Percentiles rank a stretch among this genome's conserved stretches.
Conservation (phyloP, 2,113 vertebrate genomes). For the Chiloscyllium plagiosum region DNA sequence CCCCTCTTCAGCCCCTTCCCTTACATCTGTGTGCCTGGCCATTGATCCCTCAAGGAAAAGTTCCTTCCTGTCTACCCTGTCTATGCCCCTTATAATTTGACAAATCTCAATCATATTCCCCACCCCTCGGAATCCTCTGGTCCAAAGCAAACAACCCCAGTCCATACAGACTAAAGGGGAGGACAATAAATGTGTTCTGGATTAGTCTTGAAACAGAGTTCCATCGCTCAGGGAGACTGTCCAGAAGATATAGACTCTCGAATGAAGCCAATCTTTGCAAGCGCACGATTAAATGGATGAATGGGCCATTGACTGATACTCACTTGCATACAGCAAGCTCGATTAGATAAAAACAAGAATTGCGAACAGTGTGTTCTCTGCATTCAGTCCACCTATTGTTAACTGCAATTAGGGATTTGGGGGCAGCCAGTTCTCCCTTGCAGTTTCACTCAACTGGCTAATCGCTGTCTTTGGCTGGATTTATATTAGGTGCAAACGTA, state of each 20-base stretch:
- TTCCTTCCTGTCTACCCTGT: too few species aligned
- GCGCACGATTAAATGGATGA: neutral
- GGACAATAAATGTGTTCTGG: neutral
- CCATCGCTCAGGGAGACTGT: neutral
- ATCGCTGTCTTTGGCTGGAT: neutral
- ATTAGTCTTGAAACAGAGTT: neutral
- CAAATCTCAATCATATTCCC: too few species aligned
- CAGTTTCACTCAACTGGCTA: neutral
- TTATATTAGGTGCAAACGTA: neutral
- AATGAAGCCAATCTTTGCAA: neutral
- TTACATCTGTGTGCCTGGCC: too few species aligned
- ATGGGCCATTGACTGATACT: neutral
- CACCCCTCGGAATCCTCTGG: too few species aligned
- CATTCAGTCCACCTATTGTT: neutral
- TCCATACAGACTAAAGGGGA: neutral
- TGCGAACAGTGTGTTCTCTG: neutral
- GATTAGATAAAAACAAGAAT: slow-evolving; percentile 12
- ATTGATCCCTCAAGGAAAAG: too few species aligned
- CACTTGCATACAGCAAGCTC: neutral
- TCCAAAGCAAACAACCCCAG: too few species aligned
- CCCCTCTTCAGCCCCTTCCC: too few species aligned
- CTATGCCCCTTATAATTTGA: too few species aligned
- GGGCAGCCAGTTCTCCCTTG: neutral
- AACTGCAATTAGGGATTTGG: neutral
- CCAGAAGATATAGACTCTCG: neutral